A percentile compares a stretch with the other conserved stretches of the same genome.
These are phyloP conservation scores for Prinia subflava DNA, from an alignment of 2,113 vertebrate genomes.

Conservation along the genomic window DNA sequence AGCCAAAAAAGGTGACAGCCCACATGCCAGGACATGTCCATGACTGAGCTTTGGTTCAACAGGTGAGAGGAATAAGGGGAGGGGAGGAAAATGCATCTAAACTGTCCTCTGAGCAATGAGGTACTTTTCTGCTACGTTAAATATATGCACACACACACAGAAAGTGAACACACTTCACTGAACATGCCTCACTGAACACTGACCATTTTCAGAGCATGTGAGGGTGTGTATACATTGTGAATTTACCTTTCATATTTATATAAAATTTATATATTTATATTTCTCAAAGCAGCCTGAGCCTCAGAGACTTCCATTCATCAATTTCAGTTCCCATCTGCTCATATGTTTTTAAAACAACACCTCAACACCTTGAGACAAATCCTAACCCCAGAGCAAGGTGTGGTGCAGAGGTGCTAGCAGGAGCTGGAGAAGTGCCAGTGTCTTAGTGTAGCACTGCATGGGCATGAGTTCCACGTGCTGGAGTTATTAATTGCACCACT, in stretches of 20 bases:
- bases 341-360: accelerated
- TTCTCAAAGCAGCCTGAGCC: background rate
- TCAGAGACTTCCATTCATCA: background rate
- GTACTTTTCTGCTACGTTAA: background rate
- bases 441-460: accelerated
- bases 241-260: background rate
- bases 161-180: background rate
- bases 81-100: background rate
- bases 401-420: background rate
- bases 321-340: background rate
- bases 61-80: background rate
- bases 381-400: accelerated
- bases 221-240: background rate
- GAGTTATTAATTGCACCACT: background rate
- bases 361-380: background rate
- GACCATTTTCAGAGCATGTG: background rate
- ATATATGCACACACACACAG: background rate
- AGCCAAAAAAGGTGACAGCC: background rate
- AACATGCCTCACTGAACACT: background rate
- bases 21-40: background rate
- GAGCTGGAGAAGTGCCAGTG: background rate
- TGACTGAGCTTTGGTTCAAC: background rate
- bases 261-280: background rate
- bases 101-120: background rate
- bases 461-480: background rate